Conservation (phyloP, 1,140 invertebrate genomes). For the Cyclargus thomasi region DNA sequence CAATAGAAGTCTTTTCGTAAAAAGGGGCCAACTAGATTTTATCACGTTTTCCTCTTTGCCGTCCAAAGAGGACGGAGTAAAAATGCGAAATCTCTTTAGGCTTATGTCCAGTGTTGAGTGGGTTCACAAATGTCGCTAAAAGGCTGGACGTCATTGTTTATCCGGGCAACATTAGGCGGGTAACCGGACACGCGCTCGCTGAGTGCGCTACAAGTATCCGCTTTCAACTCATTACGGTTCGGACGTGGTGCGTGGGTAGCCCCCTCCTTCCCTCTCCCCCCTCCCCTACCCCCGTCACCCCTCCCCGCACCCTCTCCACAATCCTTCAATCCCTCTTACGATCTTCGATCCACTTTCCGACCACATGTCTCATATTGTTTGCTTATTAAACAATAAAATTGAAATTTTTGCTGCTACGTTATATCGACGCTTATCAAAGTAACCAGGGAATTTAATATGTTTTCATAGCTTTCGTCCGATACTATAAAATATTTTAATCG, state of each 20-base stretch:
- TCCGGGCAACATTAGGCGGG: slow-evolving; percentile 73
- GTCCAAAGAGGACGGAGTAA: slow-evolving; percentile 53
- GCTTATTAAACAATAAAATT: slow-evolving; percentile 16
- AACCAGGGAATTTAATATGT: slow-evolving; percentile 1
- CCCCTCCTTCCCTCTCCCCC: background rate
- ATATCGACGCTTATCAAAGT: slow-evolving; percentile 2
- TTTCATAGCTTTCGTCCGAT: background rate
- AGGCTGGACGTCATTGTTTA: slow-evolving; percentile 74
- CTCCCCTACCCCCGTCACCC: slow-evolving; percentile 21
- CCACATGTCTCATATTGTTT: slow-evolving; percentile 39
- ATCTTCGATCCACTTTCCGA: slow-evolving; percentile 66
- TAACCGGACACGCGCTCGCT: slow-evolving; percentile 71
- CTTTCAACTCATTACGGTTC: slow-evolving; percentile 73
- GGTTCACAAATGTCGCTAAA: slow-evolving; percentile 74
- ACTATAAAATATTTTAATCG: background rate
- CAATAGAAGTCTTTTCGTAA: background rate
- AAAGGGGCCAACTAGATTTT: slow-evolving; percentile 16
- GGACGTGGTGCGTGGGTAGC: slow-evolving; percentile 69
- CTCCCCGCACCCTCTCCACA: slow-evolving; percentile 39
- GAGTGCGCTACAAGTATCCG: slow-evolving; percentile 74
- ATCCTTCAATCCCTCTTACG: slow-evolving; percentile 67
- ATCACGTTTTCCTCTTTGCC: slow-evolving; percentile 29
- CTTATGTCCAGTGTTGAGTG: slow-evolving; percentile 69
- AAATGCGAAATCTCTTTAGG: slow-evolving; percentile 69
- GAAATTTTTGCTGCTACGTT: slow-evolving; percentile 9